Base-by-base conservation (phyloP, 1,140 invertebrate species). In the Penaeus chinensis region DNA sequence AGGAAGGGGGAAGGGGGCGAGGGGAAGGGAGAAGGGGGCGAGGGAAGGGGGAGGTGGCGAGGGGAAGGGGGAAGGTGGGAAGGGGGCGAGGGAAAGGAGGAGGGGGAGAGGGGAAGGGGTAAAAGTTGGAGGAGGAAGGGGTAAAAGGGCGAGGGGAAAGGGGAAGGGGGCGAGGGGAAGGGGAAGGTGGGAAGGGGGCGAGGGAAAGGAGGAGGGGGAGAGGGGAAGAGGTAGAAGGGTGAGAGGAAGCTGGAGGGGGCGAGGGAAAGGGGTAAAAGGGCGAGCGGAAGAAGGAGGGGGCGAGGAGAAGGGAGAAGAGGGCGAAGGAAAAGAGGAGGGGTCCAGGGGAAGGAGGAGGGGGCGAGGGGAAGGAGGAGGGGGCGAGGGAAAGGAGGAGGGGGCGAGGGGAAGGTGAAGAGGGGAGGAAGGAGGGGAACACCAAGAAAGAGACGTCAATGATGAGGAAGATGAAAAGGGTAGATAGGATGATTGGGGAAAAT, bases 201-300 rank as follows among this genome's bases (percentile, higher is more conserved):
- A 81, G 79, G 77, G 60, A 8, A 81, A 63, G 62, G 77, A 13
- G 27, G 47, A 24, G 54, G 60, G 77, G 22, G 20, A 61, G 77
- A 54, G 47, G 60, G 77, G 60, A 54, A 79, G 27, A 2, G 22
- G 80, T 65, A 37, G n/a, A 32, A 66, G 22, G 27, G 61, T 65
- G 81, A 37, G 63, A 37, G 22, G 42, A 18, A 19, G 20, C 2
- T 4, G 10, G 47, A 27, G 18, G 63, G 3, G 60, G 61, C 63
- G 80, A 8, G 62, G 66, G 63, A 42, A 32, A 32, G 22, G 42
- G 11, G 32, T 1, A 27, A 37, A 27, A 32, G 27, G 37, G 22
- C 4, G 18, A n/a, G 5, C n/a, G n/a, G 20, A 20, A 19, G 20
- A 0, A 22, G 37, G 81, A n/a, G 5, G 62, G 62, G 22, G 65